Conservation (phyloP, 2,888 invertebrate genomes). For the Tipula lateralis region DNA sequence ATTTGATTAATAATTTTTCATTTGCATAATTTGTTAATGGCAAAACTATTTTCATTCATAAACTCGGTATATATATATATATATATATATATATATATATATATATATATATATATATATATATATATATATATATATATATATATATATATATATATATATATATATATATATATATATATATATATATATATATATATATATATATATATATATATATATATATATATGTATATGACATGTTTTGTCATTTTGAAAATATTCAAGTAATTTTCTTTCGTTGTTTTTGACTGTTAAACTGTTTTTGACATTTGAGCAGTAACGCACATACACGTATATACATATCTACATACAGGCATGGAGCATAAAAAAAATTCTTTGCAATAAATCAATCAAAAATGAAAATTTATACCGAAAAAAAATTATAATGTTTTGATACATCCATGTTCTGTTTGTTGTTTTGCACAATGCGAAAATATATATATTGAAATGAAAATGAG, state of each 20-base stretch:
- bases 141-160: no score
- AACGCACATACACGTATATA: neutral
- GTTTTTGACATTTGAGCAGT: slow-evolving; percentile 19
- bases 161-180: no score
- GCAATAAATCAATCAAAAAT: slow-evolving; percentile 13
- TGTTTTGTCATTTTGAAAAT: neutral
- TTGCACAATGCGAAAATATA: slow-evolving; percentile 13
- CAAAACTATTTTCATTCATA: neutral
- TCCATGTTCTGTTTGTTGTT: neutral
- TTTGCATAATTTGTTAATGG: neutral
- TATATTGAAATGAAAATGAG: slow-evolving; percentile 14
- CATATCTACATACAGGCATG: neutral
- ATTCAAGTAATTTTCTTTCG: neutral
- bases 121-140: no score
- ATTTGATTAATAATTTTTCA: neutral
- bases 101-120: no score
- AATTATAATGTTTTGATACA: neutral
- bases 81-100: no score
- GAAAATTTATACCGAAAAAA: slow-evolving; percentile 26
- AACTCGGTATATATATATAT: no score
- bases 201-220: no score
- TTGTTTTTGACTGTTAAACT: slow-evolving; percentile 25
- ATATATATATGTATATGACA: no score
- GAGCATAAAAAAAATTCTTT: neutral
- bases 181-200: no score